Percentiles rank a stretch among this genome's conserved stretches.
Evolutionary conservation across 2,797 vertebrate species (phyloP).

Genomic region (Ceyx erithaca): DNA sequence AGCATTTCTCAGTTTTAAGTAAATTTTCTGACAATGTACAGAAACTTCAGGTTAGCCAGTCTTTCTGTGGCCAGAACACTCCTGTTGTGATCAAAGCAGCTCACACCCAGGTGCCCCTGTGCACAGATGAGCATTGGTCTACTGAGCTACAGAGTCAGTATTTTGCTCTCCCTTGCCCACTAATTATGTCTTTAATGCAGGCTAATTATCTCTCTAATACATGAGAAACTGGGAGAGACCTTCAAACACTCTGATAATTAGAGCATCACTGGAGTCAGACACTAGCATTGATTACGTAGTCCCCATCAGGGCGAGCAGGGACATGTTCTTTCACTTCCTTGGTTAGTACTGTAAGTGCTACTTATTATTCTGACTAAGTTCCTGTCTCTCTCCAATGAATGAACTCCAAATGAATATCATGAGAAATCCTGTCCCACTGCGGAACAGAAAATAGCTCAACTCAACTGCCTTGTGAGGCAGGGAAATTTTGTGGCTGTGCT

Average conservation of each 20-base stretch:
- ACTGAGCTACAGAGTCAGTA: background rate
- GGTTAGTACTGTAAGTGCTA: background rate
- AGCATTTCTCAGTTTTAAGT: background rate
- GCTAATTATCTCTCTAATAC: constrained; percentile 4
- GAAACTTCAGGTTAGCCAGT: background rate
- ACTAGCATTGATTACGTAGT: background rate
- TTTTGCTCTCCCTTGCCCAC: background rate
- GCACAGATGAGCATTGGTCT: background rate
- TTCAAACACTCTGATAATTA: constrained; percentile 28
- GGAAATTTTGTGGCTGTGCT: background rate
- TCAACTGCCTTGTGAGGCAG: background rate
- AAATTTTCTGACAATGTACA: background rate
- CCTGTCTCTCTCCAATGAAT: constrained; percentile 5
- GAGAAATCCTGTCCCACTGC: constrained; percentile 5
- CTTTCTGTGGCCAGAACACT: background rate
- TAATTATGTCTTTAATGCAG: constrained; percentile 11
- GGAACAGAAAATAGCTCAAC: constrained; percentile 7
- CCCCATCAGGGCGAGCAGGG: background rate
- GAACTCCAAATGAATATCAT: background rate
- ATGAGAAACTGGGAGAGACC: background rate
- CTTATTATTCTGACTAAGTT: constrained; percentile 26
- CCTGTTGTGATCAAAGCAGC: background rate
- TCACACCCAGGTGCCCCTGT: background rate
- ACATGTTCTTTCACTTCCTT: constrained; percentile 17
- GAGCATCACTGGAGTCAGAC: background rate